Base-by-base conservation (phyloP, 2,797 vertebrate species). In the Rousettus madagascariensis region DNA sequence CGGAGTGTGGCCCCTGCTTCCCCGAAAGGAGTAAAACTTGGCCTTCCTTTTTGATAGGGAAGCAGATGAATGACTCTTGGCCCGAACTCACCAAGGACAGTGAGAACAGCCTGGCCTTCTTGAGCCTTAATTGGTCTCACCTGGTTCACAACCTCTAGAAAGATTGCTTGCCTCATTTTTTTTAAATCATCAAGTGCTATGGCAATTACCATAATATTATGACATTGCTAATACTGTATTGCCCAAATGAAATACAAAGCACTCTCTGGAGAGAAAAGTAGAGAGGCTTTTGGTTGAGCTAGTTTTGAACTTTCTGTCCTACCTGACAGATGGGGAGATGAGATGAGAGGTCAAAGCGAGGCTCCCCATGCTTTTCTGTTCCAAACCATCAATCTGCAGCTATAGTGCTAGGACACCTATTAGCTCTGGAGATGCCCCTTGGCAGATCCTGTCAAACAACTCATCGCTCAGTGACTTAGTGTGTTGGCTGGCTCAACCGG, bases 111-210 rank as follows among this genome's bases (percentile, higher is more conserved):
- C 49, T 95, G 86, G 89, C 74, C 97, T 97, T 97, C 97, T 82
- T 78, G 87, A 97, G n/a, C 83, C 77, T 93, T 98, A 98, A 98
- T 98, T 98, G 96, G 96, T 96, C 97, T 98, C 96, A 98, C 98
- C 97, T 98, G 96, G 84, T 97, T 98, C 97, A 96, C 74, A 97
- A 96, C 82, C 90, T 96, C 80, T 91, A 95, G 77, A 82, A 97
- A 96, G 97, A 96, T 96, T 55, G 97, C 91, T 93, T 98, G 97
- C 98, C 98, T 98, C 96, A 95, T 90, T 96, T 98, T 96, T 98
- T 98, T 92, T 46, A 96, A 98, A 98, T 97, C 97, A 97, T 96
- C 96, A 98, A 97, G 93, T 94, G 94, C 92, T 96, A 63, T 92
- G 91, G 96, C 96, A 98, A 96, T 95, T 97, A 97, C 92, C 61